Evolutionary conservation across 2,797 vertebrate genomes (phyloP), one percentile per base, ranked within the genome.

Genomic region (Salarias fasciatus): DNA sequence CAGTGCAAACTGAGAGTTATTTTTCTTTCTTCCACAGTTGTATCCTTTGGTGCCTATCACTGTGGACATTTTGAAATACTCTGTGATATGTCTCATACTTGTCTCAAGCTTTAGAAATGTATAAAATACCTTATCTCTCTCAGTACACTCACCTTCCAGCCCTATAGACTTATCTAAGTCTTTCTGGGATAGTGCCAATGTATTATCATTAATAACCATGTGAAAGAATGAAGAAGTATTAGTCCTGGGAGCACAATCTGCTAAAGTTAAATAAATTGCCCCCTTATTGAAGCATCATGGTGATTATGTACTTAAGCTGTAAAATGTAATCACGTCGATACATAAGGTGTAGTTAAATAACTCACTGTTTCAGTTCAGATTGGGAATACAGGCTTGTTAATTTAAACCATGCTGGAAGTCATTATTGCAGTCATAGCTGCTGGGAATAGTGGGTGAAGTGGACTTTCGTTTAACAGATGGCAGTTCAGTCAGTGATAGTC

Each of bases 81-180:
- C 57, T 66, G n/a, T 50, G 62, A 67, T 69, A 53, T 45, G 37
- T 47, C 72, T 63, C 57, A 68, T 56, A 46, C 36, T 57, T 60
- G 38, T 59, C 12, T 48, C 31, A 41, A 9, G n/a, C 30, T 72
- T 65, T 77, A 50, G 62, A 41, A 38, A 33, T 61, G 28, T 46
- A 15, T 35, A 60, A 68, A 56, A 73, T 55, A 0, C 8, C 76
- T 74, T 56, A 56, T 37, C 41, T 75, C 48, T 36, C 15, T 40
- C 18, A 51, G 42, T 38, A 50, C 11, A 36, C 14, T 31, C 8
- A 65, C 55, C 15, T 56, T 33, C 42, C 8, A n/a, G 18, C 36
- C 28, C 8, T 28, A 2, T 37, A 10, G 3, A 29, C 9, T 40
- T 42, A 65, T 10, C 15, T 31, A 15, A 33, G 4, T 52, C 49